Conservation (phyloP, 2,797 vertebrate species). For the Amniataba percoides region DNA sequence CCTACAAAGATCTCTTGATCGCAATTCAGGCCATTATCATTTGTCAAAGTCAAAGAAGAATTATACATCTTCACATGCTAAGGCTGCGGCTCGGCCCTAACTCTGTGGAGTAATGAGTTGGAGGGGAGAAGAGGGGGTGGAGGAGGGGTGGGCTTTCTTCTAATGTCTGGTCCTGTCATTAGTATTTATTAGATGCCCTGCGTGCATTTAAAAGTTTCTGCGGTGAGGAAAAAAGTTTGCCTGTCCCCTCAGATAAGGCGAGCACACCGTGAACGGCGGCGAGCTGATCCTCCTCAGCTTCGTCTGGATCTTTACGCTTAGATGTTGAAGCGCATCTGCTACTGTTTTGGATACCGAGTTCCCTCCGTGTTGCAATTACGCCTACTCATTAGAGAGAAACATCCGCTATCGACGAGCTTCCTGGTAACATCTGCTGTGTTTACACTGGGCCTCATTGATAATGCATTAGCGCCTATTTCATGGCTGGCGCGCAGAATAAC, state of each 20-base stretch:
- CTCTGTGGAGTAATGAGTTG: slow-evolving; percentile 71
- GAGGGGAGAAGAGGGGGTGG: slow-evolving; percentile 25
- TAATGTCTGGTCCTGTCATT: slow-evolving; percentile 77
- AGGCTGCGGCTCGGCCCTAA: slow-evolving; percentile 57
- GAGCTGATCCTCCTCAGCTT: slow-evolving; percentile 26
- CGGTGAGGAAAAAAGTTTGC: slow-evolving; percentile 49
- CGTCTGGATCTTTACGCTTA: slow-evolving; percentile 29
- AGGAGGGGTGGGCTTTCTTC: slow-evolving; percentile 41
- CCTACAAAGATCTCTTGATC: slow-evolving; percentile 70
- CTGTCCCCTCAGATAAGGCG: slow-evolving; percentile 37
- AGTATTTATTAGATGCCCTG: slow-evolving; percentile 76
- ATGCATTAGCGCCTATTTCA: slow-evolving; percentile 71
- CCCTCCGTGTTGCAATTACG: slow-evolving; percentile 72
- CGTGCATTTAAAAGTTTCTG: slow-evolving; percentile 76
- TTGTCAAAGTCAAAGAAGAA: slow-evolving; percentile 69
- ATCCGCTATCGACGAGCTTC: slow-evolving; percentile 72
- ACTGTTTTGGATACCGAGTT: slow-evolving; percentile 62
- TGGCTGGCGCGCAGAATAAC: slow-evolving; percentile 58
- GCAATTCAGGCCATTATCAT: slow-evolving; percentile 71
- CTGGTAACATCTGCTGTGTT: slow-evolving; percentile 77
- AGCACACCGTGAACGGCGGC: slow-evolving; percentile 47
- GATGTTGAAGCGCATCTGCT: slow-evolving; percentile 52
- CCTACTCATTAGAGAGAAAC: slow-evolving; percentile 80
- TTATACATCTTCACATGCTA: slow-evolving; percentile 68
- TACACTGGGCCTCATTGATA: slow-evolving; percentile 76